Base-by-base conservation (phyloP, 2,888 invertebrate species). In the Plutella xylostella region DNA sequence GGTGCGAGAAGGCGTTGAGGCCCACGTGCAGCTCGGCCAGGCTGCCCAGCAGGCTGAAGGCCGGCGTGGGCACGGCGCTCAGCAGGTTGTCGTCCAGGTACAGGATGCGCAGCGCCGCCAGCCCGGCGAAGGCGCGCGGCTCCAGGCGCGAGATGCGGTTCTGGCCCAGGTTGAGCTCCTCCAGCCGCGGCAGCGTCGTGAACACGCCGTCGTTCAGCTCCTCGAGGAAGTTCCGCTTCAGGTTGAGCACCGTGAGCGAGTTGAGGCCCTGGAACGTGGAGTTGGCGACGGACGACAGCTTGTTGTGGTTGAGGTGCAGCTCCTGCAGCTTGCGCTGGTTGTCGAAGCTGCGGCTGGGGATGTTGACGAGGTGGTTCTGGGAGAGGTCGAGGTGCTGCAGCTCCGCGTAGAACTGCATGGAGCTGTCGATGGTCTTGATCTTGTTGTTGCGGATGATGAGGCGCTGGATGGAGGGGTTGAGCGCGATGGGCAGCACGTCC, bases 401-500 rank as follows among this genome's bases (percentile, higher is more conserved):
- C 56, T 93, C 93, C 0, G 91, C 89, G 73, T 95, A 95, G 77
- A 95, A 95, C 66, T 93, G 92, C 75, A 95, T 92, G 19, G 93
- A 93, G 41, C 93, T 93, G 72, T 95, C 94, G 54, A 95, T 92
- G 14, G 92, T 93, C 70, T 93, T 93, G 60, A 95, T 94, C 61
- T 91, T 90, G 72, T 94, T 95, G 71, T 92, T 92, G 60, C 91
- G 89, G 51, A 95, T 88, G 56, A 93, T 91, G 59, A 95, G 87
- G 45, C 93, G 87, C 66, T 93, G 92, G 51, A 95, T 93, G 59
- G 93, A 92, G 33, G 97, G 97, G 79, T 96, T 96, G 51, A 96
- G 85, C 2, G 94, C 93, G 61, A 96, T 96, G 49, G 96, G 96
- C 50, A 96, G 88, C 45, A 94, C 93, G 77, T 94, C 94, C 49